phyloP scores from a whole-genome alignment of 2,113 vertebrate genomes.

The Zootoca vivipara region DNA sequence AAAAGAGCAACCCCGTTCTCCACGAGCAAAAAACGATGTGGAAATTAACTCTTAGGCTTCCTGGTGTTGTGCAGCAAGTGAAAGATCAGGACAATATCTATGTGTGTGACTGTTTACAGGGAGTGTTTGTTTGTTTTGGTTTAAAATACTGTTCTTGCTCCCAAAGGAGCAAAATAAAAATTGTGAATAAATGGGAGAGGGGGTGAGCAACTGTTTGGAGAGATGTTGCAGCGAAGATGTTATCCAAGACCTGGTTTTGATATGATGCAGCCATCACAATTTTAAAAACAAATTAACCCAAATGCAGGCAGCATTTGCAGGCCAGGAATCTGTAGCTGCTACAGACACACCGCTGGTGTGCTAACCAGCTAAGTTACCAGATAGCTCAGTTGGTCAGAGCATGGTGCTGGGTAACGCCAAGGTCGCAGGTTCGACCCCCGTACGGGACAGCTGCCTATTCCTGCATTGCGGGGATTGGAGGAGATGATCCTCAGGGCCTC shows the following conservation, averaged over 20 bases:
- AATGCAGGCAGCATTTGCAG: background rate
- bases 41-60: constrained; percentile 23
- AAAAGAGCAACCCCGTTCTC: constrained; percentile 16
- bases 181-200: background rate
- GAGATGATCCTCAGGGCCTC: too few relatives aligned
- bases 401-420: too few relatives aligned
- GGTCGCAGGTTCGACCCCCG: too few relatives aligned
- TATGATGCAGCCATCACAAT: background rate
- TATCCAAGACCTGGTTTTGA: background rate
- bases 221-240: background rate
- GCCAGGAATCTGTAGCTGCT: background rate
- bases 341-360: background rate
- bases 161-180: background rate
- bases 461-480: too few relatives aligned
- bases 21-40: constrained; percentile 8
- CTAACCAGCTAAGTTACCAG: too few relatives aligned
- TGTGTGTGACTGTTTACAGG: background rate
- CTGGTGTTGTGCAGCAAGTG: background rate
- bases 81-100: background rate
- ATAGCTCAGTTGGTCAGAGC: too few relatives aligned
- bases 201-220: background rate
- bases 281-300: background rate
- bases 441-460: too few relatives aligned
- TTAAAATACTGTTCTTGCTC: background rate
- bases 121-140: background rate